Base-by-base conservation (phyloP, 2,113 vertebrate species). In the Tenrec ecaudatus region DNA sequence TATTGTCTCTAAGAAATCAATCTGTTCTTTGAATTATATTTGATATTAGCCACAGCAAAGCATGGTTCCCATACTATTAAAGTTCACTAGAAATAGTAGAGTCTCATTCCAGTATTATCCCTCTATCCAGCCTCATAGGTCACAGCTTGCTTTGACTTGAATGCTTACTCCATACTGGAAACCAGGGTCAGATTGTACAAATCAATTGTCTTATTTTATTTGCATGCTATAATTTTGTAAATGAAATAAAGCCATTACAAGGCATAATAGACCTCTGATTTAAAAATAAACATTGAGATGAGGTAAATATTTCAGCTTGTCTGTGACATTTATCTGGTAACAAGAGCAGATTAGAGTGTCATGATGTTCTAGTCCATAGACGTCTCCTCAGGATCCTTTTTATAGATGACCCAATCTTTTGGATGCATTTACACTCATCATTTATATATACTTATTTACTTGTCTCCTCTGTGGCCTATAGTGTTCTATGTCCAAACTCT, bases 301-400 rank as follows among this genome's bases (percentile, higher is more conserved):
- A 85, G 71, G 90, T 91, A 86, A 92, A 94, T 75, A 87, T 64
- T 33, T 88, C 71, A 53, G 83, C 36, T 58, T 90, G 93, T 95
- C 68, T 25, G 53, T 91, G 83, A 92, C 83, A 92, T 89, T 95
- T 92, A 83, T 95, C 89, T 96, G 64, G 38, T 83, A 95, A 58
- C 57, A 80, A 47, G 69, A 96, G 75, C 25, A 17, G 62, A 90
- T 94, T 96, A 89, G 86, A 94, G 33, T 90, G 76, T 96, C 91
- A 95, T 36, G 29, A 86, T 78, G 20, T 86, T 96, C 43, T 96
- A 77, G 31, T 91, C 25, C 73, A 89, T 62, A 87, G 90, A 89
- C 85, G 91, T 93, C 66, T 91, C 27, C 76, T 36, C 66, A 89
- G 47, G 33, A 11, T 94, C 29, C 58, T 17, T 80, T 89, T 93